Conservation (phyloP, 1,140 invertebrate genomes). For the Theocolax elegans region DNA sequence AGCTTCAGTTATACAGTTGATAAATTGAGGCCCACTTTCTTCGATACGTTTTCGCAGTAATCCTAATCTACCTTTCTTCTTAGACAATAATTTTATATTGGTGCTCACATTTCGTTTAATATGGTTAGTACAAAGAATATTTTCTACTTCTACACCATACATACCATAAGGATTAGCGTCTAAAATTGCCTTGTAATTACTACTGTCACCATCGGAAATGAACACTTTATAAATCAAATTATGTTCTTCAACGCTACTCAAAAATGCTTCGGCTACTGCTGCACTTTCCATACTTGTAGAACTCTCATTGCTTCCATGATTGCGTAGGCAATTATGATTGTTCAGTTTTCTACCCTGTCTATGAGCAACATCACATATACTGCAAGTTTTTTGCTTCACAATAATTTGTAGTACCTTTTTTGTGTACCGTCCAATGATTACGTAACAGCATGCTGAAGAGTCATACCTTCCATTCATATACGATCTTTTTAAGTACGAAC, state of each 20-base stretch:
- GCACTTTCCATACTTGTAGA: conserved; percentile 16
- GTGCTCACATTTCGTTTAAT: too few species aligned
- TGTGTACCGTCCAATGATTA: neutral
- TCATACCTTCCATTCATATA: neutral
- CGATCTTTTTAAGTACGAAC: conserved; percentile 14
- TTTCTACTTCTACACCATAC: too few species aligned
- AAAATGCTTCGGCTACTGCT: neutral
- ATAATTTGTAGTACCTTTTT: conserved; percentile 2
- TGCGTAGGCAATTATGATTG: too few species aligned
- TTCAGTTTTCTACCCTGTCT: neutral
- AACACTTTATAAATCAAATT: conserved; percentile 12
- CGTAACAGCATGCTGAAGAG: neutral
- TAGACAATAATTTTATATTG: too few species aligned
- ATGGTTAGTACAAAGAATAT: too few species aligned
- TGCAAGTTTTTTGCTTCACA: conserved; percentile 7
- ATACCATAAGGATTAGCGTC: too few species aligned
- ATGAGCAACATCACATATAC: neutral
- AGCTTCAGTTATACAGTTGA: too few species aligned
- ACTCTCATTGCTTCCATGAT: neutral
- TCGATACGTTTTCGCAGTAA: too few species aligned
- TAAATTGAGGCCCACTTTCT: too few species aligned
- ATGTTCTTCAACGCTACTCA: conserved; percentile 33
- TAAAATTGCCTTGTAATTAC: too few species aligned
- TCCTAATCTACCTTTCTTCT: too few species aligned
- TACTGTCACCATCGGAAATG: too few species aligned